Conservation (phyloP, 2,113 vertebrate species). For the Barbus barbus region DNA sequence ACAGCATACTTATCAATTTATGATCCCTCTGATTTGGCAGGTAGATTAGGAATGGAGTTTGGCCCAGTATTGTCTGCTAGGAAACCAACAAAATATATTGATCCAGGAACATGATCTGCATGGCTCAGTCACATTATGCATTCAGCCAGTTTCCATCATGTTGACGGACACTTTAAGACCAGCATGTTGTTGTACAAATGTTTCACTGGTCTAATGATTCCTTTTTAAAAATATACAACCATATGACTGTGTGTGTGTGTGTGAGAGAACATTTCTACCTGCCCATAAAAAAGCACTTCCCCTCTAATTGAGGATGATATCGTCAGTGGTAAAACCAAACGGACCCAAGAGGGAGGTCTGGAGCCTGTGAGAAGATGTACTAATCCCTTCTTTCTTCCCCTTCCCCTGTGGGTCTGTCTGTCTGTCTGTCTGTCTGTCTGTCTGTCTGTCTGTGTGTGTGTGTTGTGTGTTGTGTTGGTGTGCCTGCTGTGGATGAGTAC, state of each 20-base stretch:
- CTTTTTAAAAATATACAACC: neutral
- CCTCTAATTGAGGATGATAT: conserved; percentile 69
- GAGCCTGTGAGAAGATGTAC: conserved; percentile 37
- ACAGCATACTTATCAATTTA: neutral
- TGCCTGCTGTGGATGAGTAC: neutral
- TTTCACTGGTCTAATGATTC: neutral
- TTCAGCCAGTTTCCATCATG: neutral
- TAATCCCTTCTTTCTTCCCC: conserved; percentile 15
- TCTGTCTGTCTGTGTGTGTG: neutral
- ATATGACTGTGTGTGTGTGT: too few relatives aligned
- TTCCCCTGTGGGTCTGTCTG: neutral
- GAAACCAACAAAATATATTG: too few relatives aligned
- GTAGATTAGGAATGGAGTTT: neutral
- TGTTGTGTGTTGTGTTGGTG: neutral
- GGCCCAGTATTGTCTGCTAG: neutral
- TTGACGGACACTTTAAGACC: neutral
- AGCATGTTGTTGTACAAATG: neutral
- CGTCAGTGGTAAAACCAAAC: conserved; percentile 68
- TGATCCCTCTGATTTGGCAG: neutral
- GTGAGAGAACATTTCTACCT: neutral
- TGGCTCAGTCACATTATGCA: neutral
- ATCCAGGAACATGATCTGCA: neutral
- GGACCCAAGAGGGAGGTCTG: conserved; percentile 44
- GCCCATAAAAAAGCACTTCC: conserved; percentile 74
- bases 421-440: neutral